A percentile compares a stretch with the other conserved stretches of the same genome.
phyloP scores from a whole-genome alignment of 1,140 invertebrate species.

The Heliconius congener region DNA sequence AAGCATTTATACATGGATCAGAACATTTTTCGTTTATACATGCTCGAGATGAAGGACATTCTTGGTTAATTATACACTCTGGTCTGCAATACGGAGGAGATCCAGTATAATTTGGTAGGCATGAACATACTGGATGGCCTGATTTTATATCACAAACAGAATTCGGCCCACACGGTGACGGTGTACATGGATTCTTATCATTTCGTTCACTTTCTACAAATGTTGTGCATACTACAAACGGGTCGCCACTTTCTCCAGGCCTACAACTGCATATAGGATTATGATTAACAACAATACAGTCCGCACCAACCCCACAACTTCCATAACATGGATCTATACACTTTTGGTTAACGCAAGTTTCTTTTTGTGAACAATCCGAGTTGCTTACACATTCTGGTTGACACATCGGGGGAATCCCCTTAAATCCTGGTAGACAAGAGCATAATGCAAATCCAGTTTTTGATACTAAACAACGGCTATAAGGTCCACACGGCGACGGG shows the following conservation, averaged over 20 bases:
- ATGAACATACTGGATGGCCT: conserved; percentile 89
- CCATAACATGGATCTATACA: conserved; percentile 90
- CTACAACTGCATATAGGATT: conserved; percentile 92
- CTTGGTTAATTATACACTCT: conserved; percentile 88
- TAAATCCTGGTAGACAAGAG: conserved; percentile 89
- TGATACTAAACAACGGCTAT: conserved; percentile 88
- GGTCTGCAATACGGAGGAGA: conserved; percentile 88
- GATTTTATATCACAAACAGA: conserved; percentile 91
- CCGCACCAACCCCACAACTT: conserved; percentile 88
- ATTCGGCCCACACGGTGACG: conserved; percentile 92
- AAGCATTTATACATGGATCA: conserved; percentile 88
- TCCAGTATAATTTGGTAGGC: conserved; percentile 87
- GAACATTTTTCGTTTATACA: conserved; percentile 91
- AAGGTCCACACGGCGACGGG: conserved; percentile 90
- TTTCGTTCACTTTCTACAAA: conserved; percentile 73
- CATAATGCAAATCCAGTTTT: conserved; percentile 88
- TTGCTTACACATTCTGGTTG: conserved; percentile 91
- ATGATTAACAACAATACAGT: conserved; percentile 90
- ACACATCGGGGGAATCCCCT: conserved; percentile 89
- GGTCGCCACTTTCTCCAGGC: conserved; percentile 88
- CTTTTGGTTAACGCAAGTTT: conserved; percentile 89
- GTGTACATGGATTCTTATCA: conserved; percentile 86
- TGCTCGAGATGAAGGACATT: conserved; percentile 88
- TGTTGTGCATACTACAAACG: conserved; percentile 87
- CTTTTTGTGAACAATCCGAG: conserved; percentile 88